Evolutionary conservation across 2,888 invertebrate genomes (phyloP).

Genomic region (Chalcosyrphus nemorum): DNA sequence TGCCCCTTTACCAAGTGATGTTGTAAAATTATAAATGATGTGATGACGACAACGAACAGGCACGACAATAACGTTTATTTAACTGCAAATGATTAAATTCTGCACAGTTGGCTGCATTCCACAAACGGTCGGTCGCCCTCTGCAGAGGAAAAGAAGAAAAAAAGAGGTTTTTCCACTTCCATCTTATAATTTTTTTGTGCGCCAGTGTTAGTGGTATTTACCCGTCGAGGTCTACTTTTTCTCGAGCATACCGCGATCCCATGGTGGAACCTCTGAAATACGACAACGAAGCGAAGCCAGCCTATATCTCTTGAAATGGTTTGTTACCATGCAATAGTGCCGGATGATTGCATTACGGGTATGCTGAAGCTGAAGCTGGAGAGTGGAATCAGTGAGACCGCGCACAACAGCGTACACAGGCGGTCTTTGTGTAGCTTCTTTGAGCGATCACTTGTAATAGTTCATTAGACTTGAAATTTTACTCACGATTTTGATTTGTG

Average conservation of each 20-base stretch:
- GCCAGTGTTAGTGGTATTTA: slow-evolving; percentile 35
- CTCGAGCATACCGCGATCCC: slow-evolving; percentile 46
- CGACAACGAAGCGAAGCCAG: neutral
- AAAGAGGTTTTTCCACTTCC: slow-evolving; percentile 66
- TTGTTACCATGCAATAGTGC: slow-evolving; percentile 60
- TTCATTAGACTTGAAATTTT: slow-evolving; percentile 71
- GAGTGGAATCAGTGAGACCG: slow-evolving; percentile 43
- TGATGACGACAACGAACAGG: slow-evolving; percentile 71
- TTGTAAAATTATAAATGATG: slow-evolving; percentile 55
- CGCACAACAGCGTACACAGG: neutral
- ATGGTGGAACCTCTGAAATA: slow-evolving; percentile 27
- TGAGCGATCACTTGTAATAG: slow-evolving; percentile 60
- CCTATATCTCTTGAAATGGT: slow-evolving; percentile 36
- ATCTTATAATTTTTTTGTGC: slow-evolving; percentile 1
- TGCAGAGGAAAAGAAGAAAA: no score
- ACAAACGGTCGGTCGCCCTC: slow-evolving; percentile 70
- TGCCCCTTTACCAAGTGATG: neutral
- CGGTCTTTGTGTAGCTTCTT: slow-evolving; percentile 47
- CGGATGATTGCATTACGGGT: slow-evolving; percentile 58
- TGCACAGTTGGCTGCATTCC: slow-evolving; percentile 72
- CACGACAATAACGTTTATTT: slow-evolving; percentile 73
- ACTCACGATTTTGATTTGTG: slow-evolving; percentile 71
- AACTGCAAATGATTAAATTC: slow-evolving; percentile 72
- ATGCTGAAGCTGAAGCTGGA: slow-evolving; percentile 16
- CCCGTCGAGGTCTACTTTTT: slow-evolving; percentile 67